Base-by-base conservation (phyloP, 1,140 invertebrate genomes). In the Drosophila nebulosa region DNA sequence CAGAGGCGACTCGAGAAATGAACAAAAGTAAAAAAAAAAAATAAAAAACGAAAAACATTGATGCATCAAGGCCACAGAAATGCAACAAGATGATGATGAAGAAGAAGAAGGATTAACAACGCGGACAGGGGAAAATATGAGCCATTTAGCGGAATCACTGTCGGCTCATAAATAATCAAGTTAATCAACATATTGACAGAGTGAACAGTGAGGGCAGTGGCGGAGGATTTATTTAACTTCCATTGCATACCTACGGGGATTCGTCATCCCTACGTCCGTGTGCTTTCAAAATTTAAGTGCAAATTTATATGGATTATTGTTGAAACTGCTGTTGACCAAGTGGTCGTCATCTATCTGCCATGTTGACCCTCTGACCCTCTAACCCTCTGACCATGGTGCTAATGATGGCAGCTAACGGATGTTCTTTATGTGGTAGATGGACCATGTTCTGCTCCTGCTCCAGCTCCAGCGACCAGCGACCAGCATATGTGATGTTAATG, bases 141-240 rank as follows among this genome's bases (percentile, higher is more conserved):
- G 81, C 81, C 81, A 86, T 88, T 86, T 88, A 86, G 78, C 70
- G 78, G 74, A 69, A 88, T 86, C 78, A 79, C 46, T 69, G 78
- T 66, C 50, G 74, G 71, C 83, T 79, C 84, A 88, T 88, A 88
- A 88, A 88, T 88, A 88, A 89, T 89, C 68, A 64, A 88, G 84
- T 83, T 89, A 88, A 88, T 88, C 83, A 88, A 88, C 75, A 88
- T 88, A 88, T 88, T 88, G 83, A 73, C 62, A 74, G 68, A 74
- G 70, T 10, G 3, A 71, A 70, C 65, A 50, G n/a, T 52, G 63
- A 62, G 63, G 64, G 72, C 16, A 60, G 35, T n/a, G n/a, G n/a
- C 55, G 69, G 42, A 52, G 61, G 50, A 58, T 4, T n/a, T n/a
- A n/a, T n/a, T n/a, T n/a, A n/a, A n/a, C n/a, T n/a, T n/a, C n/a